These are phyloP conservation scores for Spheniscus mendiculus DNA, from an alignment of 2,113 vertebrate species.

Conservation along the genomic window DNA sequence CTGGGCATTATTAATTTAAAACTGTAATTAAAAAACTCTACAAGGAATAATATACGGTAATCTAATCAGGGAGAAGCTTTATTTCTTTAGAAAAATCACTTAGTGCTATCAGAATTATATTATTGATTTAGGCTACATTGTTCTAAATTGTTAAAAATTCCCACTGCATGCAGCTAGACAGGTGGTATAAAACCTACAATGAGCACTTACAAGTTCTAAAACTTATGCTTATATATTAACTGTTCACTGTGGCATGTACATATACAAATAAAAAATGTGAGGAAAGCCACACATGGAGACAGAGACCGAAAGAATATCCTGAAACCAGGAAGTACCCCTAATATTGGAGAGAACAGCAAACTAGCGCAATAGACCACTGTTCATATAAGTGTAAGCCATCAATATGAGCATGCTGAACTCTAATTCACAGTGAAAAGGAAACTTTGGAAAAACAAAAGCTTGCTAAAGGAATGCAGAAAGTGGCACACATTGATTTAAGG, in stretches of 20 bases:
- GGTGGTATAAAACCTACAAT: fast-evolving
- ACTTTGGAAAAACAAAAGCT: background rate
- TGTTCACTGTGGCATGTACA: fast-evolving
- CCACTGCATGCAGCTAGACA: background rate
- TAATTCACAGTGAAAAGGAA: background rate
- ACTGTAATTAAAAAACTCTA: background rate
- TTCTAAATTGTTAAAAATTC: background rate
- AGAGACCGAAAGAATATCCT: background rate
- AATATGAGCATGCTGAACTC: background rate
- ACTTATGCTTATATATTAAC: background rate
- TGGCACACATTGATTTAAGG: background rate
- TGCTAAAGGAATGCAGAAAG: background rate
- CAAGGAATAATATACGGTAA: background rate
- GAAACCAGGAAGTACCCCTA: background rate
- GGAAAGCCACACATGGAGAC: background rate
- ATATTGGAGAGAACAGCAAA: background rate
- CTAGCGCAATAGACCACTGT: background rate
- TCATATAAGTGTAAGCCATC: background rate
- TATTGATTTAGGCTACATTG: background rate
- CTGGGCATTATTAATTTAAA: background rate
- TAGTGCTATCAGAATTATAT: background rate
- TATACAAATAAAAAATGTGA: background rate
- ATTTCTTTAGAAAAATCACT: background rate
- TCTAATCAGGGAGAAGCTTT: background rate
- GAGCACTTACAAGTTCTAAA: background rate